Evolutionary conservation across 2,113 vertebrate species (phyloP).

Genomic region (Microcebus tavaratra): DNA sequence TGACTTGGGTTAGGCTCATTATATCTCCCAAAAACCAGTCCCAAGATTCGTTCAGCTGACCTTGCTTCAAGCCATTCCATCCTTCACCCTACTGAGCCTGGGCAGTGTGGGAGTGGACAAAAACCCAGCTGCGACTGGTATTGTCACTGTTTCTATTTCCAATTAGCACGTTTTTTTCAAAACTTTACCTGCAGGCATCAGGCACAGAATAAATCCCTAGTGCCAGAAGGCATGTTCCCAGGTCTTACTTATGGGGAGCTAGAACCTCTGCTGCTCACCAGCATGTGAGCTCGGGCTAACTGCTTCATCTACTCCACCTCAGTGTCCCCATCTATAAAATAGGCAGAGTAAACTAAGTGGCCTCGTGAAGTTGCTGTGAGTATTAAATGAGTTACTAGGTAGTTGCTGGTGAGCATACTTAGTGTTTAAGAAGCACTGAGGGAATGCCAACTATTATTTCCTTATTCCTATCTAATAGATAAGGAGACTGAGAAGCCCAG

Average conservation of each 20-base stretch:
- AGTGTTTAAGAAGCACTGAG: neutral
- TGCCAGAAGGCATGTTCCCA: neutral
- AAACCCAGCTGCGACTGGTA: neutral
- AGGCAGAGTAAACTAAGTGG: neutral
- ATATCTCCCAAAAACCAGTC: neutral
- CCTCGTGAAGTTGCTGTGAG: neutral
- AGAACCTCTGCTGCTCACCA: neutral
- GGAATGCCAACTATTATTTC: neutral
- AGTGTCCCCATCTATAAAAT: too few species aligned
- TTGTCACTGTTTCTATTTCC: neutral
- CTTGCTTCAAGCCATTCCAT: neutral
- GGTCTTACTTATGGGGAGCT: neutral
- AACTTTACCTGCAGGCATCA: neutral
- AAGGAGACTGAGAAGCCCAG: neutral
- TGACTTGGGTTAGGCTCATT: neutral
- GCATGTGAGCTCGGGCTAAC: neutral
- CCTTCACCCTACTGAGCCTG: neutral
- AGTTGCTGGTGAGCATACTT: neutral
- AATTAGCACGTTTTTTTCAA: neutral
- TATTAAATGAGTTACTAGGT: neutral
- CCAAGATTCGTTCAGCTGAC: rapidly evolving
- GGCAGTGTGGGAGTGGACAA: neutral
- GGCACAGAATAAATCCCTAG: neutral
- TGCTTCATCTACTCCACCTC: neutral
- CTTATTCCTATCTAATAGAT: neutral